Base-by-base conservation (phyloP, 2,888 invertebrate genomes). In the Plusia festucae region DNA sequence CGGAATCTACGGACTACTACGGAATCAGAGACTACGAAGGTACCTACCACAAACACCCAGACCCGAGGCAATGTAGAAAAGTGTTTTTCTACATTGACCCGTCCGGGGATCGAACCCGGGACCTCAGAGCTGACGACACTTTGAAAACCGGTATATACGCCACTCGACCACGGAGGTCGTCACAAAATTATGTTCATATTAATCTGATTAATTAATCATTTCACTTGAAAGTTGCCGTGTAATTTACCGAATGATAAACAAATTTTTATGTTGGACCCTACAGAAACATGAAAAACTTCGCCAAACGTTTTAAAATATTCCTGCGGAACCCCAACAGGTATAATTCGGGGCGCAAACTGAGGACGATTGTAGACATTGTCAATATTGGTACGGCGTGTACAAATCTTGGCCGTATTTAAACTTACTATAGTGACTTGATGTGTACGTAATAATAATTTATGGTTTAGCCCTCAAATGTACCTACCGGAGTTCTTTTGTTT, bases 391-490 rank as follows among this genome's bases (percentile, higher is more conserved):
- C 62, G 13, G 55, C 68, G 57, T 57, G 40, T 59, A 65, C 75
- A 70, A 71, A 80, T 79, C 67, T 68, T 18, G 53, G 53, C 53
- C 66, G 34, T 79, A 65, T 81, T 78, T 79, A 73, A 73, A 64
- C 78, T 66, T 65, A 66, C 34, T 65, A 68, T 75, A 56, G 53
- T 59, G 58, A 62, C 55, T 53, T 18, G 53, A 54, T 64, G 60
- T 66, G 58, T n/a, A n/a, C n/a, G n/a, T 72, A 76, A 65, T 65
- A 60, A 74, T 76, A 67, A 79, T 71, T 74, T 65, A 79, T 69
- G 62, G 53, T 34, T 62, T 52, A 16, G 44, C 9, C 15, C 70
- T n/a, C n/a, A n/a, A n/a, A n/a, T n/a, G n/a, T n/a, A n/a, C n/a
- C n/a, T n/a, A n/a, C n/a, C n/a, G n/a, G n/a, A n/a, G n/a, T n/a